Conservation (phyloP, 2,113 vertebrate species). For the Laterallus jamaicensis region DNA sequence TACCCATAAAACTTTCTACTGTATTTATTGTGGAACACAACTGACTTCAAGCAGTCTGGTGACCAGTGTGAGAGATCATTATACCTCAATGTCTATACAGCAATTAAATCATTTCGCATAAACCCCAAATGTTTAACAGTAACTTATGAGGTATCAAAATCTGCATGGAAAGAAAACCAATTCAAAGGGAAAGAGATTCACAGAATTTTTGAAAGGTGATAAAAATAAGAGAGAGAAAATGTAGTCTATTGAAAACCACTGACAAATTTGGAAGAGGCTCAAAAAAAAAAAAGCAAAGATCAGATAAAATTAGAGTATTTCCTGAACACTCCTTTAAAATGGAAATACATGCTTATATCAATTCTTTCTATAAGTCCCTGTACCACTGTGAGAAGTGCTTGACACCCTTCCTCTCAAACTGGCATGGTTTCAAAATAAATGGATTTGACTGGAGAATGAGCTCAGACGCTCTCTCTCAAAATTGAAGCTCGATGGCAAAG, state of each 20-base stretch:
- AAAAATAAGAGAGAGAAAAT: background rate
- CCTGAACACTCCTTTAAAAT: background rate
- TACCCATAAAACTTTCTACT: background rate
- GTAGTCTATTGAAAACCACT: background rate
- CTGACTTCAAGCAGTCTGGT: background rate
- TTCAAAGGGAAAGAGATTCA: background rate
- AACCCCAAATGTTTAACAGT: background rate
- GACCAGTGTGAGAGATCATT: background rate
- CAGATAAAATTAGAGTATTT: background rate
- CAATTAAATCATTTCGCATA: background rate
- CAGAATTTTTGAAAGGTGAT: background rate
- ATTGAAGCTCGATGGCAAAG: background rate
- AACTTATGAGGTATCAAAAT: background rate
- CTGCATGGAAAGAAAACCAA: background rate
- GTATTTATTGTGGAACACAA: background rate
- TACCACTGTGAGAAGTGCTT: background rate
- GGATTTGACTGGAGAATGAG: background rate
- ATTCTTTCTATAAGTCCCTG: background rate
- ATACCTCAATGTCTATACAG: rapidly evolving
- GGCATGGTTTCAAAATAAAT: background rate
- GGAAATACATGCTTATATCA: background rate
- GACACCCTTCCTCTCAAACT: background rate
- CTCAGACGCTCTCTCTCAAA: background rate
- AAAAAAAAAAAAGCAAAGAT: background rate
- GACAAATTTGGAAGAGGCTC: background rate